Base-by-base conservation (phyloP, 2,888 invertebrate genomes). In the Lathronympha strigana region DNA sequence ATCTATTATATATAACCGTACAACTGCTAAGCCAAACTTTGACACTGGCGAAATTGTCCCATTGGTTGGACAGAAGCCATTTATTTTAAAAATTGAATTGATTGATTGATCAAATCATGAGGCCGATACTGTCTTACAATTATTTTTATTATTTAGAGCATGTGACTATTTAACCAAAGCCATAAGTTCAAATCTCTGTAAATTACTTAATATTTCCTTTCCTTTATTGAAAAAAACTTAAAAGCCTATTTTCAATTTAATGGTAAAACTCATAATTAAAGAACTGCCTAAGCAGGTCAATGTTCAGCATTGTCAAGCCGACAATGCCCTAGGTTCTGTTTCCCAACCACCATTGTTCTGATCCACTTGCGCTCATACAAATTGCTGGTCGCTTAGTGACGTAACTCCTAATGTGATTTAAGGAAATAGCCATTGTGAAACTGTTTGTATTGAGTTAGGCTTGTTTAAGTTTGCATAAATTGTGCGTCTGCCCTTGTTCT, bases 361-460 rank as follows among this genome's bases (percentile, higher is more conserved):
- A 88, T 86, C 86, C 84, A 88, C 81, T 88, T 81, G 81, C 81
- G 71, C 76, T 81, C 80, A 80, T 79, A 79, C 80, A 75, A 80
- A 79, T 81, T 78, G 76, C 75, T 72, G 70, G 71, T 71, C 63
- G 45, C 63, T 79, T 75, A 74, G 71, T 69, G 69, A 70, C 67
- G 67, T 70, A 69, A 68, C 69, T 50, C 58, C 68, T 68, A 68
- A 69, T 68, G 66, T 69, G 71, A 61, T 66, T 68, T 67, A 69
- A 67, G 62, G 61, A 70, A 68, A 67, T 63, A 49, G 51, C 58
- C 60, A 67, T 69, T 67, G 67, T 69, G 66, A 69, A 69, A 61
- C 61, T 58, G 49, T 47, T 49, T 47, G 66, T 47, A 58, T 64
- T 60, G 58, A 64, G 58, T 58, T 36, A 53, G 53, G 49, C 57